Conservation (phyloP, 2,888 invertebrate genomes). For the Pterostichus niger region DNA sequence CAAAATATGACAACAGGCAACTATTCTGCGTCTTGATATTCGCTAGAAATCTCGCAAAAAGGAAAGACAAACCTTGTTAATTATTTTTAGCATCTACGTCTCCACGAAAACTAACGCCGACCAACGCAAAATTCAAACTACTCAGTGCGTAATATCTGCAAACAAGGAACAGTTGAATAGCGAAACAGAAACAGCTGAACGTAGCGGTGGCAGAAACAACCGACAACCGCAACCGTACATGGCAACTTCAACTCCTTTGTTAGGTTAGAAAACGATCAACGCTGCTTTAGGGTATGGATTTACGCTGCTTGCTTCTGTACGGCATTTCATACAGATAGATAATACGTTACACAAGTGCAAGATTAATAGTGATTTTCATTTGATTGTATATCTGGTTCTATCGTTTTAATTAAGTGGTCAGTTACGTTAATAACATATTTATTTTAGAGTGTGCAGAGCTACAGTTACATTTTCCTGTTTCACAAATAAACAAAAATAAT, state of each 20-base stretch:
- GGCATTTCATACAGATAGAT: no score
- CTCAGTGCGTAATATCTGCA: slow-evolving; percentile 16
- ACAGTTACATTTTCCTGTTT: no score
- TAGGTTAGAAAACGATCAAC: slow-evolving; percentile 22
- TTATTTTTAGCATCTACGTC: slow-evolving; percentile 27
- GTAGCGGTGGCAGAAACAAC: slow-evolving; percentile 25
- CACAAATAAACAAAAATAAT: no score
- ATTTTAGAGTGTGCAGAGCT: no score
- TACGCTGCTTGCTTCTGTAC: slow-evolving; percentile 21
- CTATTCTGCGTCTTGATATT: no score
- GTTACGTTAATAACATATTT: no score
- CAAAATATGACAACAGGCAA: no score
- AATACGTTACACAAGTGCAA: no score
- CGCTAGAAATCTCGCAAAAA: no score
- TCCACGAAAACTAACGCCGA: slow-evolving; percentile 4
- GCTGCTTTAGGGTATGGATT: slow-evolving; percentile 24
- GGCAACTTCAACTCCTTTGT: slow-evolving; percentile 19
- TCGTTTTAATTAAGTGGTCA: no score
- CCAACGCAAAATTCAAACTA: slow-evolving; percentile 9
- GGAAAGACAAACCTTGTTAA: slow-evolving; percentile 2
- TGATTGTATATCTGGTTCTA: no score
- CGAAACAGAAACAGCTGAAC: slow-evolving; percentile 31
- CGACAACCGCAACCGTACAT: slow-evolving; percentile 29
- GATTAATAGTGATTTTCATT: no score
- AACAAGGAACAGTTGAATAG: slow-evolving; percentile 23